Evolutionary conservation across 2,888 invertebrate genomes (phyloP), one percentile per base, ranked within the genome.

Genomic region (Nycteola revayana): DNA sequence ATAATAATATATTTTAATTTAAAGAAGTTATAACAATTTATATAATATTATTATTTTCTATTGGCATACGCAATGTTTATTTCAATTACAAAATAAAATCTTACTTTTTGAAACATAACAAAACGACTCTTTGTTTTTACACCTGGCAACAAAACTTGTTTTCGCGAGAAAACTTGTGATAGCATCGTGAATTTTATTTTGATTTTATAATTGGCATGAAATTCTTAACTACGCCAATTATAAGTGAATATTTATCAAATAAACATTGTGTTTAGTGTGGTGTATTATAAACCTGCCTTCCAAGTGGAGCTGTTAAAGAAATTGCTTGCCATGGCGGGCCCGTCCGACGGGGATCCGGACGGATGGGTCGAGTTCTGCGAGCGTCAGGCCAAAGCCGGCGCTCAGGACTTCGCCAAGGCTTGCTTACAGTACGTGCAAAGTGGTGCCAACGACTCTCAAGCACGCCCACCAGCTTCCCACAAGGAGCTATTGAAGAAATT

Each of bases 281-380:
- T 50, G 45, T 38, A 65, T 64, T 60, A 44, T 49, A 48, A 53
- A 55, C 44, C 63, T 60, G 59, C 57, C 60, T 66, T 76, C 69
- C 87, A 83, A 85, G 87, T 88, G 89, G 86, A 89, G 86, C 82
- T 87, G 69, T 46, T 89, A 77, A 83, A 75, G 81, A 85, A 75
- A 74, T 68, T 88, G 67, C 75, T 87, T 61, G 86, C 80, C 75
- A 87, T 88, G 88, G 77, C 77, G 70, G 90, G 90, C 77, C 89
- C 89, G 73, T 90, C 90, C 80, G 91, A 91, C 70, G 90, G 90
- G 64, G 92, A 91, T 54, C 76, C 90, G 72, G 91, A 91, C 72
- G 91, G 91, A 78, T 96, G 95, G 95, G 91, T 92, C 69, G 95
- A 95, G 76, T 94, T 95, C 78, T 95, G 95, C 85, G 95, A 96